Evolutionary conservation across 2,888 invertebrate genomes (phyloP), one percentile per base, ranked within the genome.

Genomic region (Scaptodrosophila latifasciaeformis): DNA sequence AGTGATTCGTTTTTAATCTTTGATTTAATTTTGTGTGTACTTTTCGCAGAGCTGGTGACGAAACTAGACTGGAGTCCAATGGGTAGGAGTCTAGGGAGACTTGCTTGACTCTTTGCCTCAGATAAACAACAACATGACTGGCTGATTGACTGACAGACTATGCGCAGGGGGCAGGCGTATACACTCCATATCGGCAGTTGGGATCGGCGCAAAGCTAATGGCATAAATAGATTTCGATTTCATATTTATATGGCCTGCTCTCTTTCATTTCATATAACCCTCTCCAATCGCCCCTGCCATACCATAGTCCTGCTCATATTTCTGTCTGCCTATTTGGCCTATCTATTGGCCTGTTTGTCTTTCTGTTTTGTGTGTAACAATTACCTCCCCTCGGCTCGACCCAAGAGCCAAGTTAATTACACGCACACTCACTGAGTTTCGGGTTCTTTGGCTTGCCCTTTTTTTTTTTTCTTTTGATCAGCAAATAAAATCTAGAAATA

Each of bases 401-500:
- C n/a, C n/a, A n/a, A n/a, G n/a, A 39, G 48, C 75, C 63, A 53
- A 64, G 68, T 67, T 78, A 74, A 78, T 78, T 74, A 78, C 75
- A 69, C 63, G 59, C 40, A 53, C 40, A 49, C 21, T 56, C 39
- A 53, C 43, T 46, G 49, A n/a, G n/a, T n/a, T n/a, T n/a, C n/a
- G n/a, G n/a, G n/a, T n/a, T n/a, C n/a, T n/a, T n/a, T n/a, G n/a
- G n/a, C n/a, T n/a, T n/a, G n/a, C n/a, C n/a, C n/a, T n/a, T n/a
- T n/a, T n/a, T n/a, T n/a, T n/a, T n/a, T n/a, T n/a, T n/a, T n/a
- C 30, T 35, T 65, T 65, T 51, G 68, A 82, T 81, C 82, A 74
- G 76, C 64, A 81, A 78, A 82, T 70, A 78, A 81, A 74, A 82
- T 81, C 81, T 81, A 72, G 76, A 76, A 78, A 70, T 68, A 69